phyloP scores from a whole-genome alignment of 35 echinoderm and acorn worm genomes.

The Chiridota heheva region DNA sequence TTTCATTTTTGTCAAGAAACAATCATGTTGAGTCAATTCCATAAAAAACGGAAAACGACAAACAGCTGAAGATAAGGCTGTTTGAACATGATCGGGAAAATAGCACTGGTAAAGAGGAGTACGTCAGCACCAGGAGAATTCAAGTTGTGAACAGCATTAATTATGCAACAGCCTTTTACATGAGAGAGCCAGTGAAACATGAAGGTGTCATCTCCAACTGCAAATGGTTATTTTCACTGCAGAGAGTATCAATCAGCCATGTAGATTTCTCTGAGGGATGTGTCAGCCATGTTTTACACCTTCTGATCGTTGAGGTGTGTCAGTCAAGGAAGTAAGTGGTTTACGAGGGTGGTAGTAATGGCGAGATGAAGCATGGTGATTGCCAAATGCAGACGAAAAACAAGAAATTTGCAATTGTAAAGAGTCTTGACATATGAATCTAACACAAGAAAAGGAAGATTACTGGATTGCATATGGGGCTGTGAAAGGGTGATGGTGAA shows the following conservation, averaged over 20 bases:
- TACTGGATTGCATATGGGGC: too few species aligned
- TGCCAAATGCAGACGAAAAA: too few species aligned
- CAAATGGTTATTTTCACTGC: slow-evolving; percentile 50
- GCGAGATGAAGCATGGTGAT: slow-evolving; percentile 44
- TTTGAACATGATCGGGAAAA: too few species aligned
- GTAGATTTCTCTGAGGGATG: slow-evolving; percentile 20
- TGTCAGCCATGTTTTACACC: slow-evolving; percentile 54
- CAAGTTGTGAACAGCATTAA: slow-evolving; percentile 40
- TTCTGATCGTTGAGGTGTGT: slow-evolving; percentile 47
- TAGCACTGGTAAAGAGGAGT: too few species aligned
- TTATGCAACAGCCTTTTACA: slow-evolving; percentile 58
- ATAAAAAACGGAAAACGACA: too few species aligned
- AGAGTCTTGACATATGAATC: too few species aligned
- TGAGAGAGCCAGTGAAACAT: slow-evolving; percentile 40
- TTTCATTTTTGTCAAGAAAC: too few species aligned
- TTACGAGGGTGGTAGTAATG: slow-evolving; percentile 20
- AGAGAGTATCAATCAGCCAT: slow-evolving; percentile 49
- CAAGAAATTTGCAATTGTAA: too few species aligned
- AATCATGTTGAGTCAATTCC: too few species aligned
- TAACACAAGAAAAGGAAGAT: too few species aligned
- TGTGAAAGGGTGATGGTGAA: too few species aligned
- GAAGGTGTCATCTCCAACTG: slow-evolving; percentile 43
- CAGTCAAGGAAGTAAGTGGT: slow-evolving; percentile 40
- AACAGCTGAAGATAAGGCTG: too few species aligned
- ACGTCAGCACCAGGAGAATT: neutral